Base-by-base conservation (phyloP, 1,140 invertebrate genomes). In the Papilio xuthus region DNA sequence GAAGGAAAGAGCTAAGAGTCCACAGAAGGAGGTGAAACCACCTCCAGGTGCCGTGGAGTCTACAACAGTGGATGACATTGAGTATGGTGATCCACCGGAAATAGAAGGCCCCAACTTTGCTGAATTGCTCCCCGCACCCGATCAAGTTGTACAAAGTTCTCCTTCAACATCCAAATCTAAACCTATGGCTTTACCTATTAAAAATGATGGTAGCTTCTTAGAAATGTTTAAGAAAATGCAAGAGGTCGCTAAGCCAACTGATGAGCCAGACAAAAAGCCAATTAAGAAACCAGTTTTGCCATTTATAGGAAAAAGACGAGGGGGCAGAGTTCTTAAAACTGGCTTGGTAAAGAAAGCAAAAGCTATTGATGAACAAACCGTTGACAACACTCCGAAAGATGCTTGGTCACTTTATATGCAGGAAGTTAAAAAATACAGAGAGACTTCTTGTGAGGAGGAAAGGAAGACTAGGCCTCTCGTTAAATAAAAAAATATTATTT, bases 391-490 rank as follows among this genome's bases (percentile, higher is more conserved):
- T 78, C 96, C 96, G 0, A 97, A 97, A 90, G 98, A 98, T 93
- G 97, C 98, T 9, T 99, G 98, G 98, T 97, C 97, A 0, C 92
- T 98, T 3, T 99, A 99, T 86, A 96, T 99, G 96, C 97, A 96
- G 37, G 98, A 99, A 95, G 98, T 99, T 9, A 97, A 98, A 88
- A 97, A 97, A 86, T 99, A 99, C 86, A 96, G 97, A 88, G 97
- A 98, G 90, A 97, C 97, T 69, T 97, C 97, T 77, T 98, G 98
- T 92, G 97, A 98, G 90, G 97, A 98, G 87, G 98, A 98, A 89
- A 96, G 97, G 83, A 98, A 98, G 92, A 98, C 97, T 70, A 95
- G 98, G 83, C 98, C 98, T 15, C 94, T 99, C 72, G 98, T 99
- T 60, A 98, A 99, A 96, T 99, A 96, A 84, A 78, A 23, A 79